These are phyloP conservation scores for Brenthis ino DNA, from an alignment of 2,888 invertebrate species.

Conservation along the genomic window DNA sequence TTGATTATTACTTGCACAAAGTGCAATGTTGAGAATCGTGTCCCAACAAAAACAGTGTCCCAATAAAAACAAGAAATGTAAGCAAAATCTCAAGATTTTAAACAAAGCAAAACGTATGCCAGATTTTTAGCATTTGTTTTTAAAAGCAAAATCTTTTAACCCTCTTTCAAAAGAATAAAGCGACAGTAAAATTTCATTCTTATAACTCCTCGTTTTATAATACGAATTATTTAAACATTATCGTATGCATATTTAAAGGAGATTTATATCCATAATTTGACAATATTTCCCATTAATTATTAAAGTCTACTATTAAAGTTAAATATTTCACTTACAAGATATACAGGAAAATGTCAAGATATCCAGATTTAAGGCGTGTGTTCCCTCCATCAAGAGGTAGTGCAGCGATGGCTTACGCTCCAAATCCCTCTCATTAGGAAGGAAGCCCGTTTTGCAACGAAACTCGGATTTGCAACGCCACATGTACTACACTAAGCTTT, in stretches of 20 bases:
- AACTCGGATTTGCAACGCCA: constrained; percentile 32
- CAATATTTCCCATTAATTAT: background rate
- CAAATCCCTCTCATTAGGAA: constrained; percentile 40
- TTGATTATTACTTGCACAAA: too few species aligned
- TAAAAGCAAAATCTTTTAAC: too few species aligned
- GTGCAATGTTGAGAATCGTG: too few species aligned
- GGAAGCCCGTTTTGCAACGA: constrained; percentile 33
- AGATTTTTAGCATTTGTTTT: too few species aligned
- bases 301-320: constrained; percentile 2
- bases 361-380: constrained; percentile 28
- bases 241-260: background rate
- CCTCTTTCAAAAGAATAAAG: too few species aligned
- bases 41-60: too few species aligned
- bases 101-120: too few species aligned
- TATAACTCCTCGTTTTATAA: too few species aligned
- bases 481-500: constrained; percentile 20
- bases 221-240: too few species aligned
- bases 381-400: constrained; percentile 32
- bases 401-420: constrained; percentile 40
- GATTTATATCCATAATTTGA: background rate
- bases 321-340: background rate
- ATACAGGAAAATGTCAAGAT: constrained; percentile 23
- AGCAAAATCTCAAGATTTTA: too few species aligned
- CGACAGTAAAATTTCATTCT: too few species aligned
- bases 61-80: too few species aligned